phyloP scores from a whole-genome alignment of 2,888 invertebrate genomes.

The Melanchra persicariae region DNA sequence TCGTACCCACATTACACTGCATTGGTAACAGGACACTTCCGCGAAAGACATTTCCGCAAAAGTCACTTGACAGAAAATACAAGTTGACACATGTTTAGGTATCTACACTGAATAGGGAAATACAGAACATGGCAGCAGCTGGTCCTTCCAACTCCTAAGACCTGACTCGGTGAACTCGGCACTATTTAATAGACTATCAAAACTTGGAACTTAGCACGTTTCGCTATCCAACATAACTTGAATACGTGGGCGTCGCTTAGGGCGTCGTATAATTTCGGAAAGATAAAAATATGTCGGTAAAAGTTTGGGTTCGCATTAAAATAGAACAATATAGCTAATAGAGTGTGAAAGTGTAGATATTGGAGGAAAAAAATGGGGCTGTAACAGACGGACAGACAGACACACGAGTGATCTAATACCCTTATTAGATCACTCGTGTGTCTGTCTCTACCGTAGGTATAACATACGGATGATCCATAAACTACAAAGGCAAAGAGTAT shows the following conservation, averaged over 20 bases:
- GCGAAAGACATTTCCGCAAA: not conserved
- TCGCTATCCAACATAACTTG: conserved; percentile 51
- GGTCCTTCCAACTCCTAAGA: conserved; percentile 57
- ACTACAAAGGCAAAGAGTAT: no score
- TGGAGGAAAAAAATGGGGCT: not conserved
- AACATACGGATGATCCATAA: no score
- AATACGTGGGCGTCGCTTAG: conserved; percentile 46
- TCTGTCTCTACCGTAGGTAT: no score
- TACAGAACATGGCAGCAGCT: conserved; percentile 48
- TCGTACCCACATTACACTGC: not conserved
- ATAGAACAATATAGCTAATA: not conserved
- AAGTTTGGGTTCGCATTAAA: not conserved
- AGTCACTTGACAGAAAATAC: no score
- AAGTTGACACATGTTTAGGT: no score
- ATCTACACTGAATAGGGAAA: conserved; percentile 26
- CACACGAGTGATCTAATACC: no score
- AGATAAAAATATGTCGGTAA: conserved; percentile 28
- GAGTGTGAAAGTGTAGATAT: not conserved
- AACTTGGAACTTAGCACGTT: conserved; percentile 64
- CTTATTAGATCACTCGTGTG: no score
- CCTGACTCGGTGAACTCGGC: conserved; percentile 60
- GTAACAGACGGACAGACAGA: no score
- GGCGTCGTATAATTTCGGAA: conserved; percentile 40
- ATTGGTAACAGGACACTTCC: not conserved
- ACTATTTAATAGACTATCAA: conserved; percentile 66